A percentile compares a stretch with the other conserved stretches of the same genome.
Evolutionary conservation across 2,797 vertebrate species (phyloP).

Genomic region (Limnodromus scolopaceus): DNA sequence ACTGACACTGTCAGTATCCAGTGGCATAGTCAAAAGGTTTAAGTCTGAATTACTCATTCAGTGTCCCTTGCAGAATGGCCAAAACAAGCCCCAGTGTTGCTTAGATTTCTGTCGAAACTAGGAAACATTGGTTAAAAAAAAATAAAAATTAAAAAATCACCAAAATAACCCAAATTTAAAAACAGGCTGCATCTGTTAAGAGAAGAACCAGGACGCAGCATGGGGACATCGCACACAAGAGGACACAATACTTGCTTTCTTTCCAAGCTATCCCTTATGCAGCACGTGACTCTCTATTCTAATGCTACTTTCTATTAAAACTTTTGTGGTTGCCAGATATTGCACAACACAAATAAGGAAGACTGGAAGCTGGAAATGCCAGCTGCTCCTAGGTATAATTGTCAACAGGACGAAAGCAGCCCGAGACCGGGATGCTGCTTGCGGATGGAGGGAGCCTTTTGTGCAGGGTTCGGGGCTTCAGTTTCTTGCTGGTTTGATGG

Average conservation of each 20-base stretch:
- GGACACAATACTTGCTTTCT: conserved; percentile 13
- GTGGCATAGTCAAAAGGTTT: not conserved
- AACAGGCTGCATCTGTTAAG: not conserved
- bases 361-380: not conserved
- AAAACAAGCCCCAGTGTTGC: not conserved
- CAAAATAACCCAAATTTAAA: not conserved
- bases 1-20: not conserved
- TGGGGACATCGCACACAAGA: not conserved
- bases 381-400: not conserved
- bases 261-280: not conserved
- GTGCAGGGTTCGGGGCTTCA: not conserved
- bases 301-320: not conserved
- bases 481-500: not conserved
- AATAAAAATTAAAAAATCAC: not conserved
- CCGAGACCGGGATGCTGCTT: not conserved
- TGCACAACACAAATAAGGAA: not conserved
- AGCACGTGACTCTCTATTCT: not conserved
- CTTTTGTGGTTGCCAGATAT: conserved; percentile 18
- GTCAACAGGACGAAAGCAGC: not conserved
- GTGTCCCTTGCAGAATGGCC: not conserved
- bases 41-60: not conserved
- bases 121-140: not conserved
- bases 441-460: not conserved
- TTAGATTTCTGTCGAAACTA: conserved; percentile 10
- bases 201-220: not conserved